Evolutionary conservation across 2,113 vertebrate species (phyloP), one percentile per base, ranked within the genome.

Genomic region (Chionomys nivalis): DNA sequence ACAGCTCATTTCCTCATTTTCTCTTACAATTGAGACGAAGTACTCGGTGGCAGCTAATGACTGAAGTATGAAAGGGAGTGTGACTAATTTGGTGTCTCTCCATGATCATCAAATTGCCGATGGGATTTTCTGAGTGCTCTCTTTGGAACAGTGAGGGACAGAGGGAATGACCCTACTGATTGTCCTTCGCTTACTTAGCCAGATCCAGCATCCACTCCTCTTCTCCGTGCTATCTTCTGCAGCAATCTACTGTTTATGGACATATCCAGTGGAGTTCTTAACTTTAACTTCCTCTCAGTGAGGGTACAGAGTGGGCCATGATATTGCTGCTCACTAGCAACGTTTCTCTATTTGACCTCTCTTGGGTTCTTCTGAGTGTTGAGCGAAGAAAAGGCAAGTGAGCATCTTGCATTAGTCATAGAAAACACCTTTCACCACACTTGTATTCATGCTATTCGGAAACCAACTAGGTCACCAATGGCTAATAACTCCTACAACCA

Each of bases 61-160:
- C 92, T 70, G 42, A 72, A 52, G 23, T 87, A 63, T 77, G 31
- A 63, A 19, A 36, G 4, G 31, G 42, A 12, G 28, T 76, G 2
- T 90, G 14, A 65, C 36, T 87, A 90, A 87, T 87, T 11, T 44
- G 75, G 55, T 36, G 12, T 83, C 61, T 70, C n/a, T 0, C 24
- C 24, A 33, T 44, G 55, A 63, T 76, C 79, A 83, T 24, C 23
- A 77, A 49, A 63, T 65, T 96, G 73, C 39, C 82, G 13, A 19
- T 44, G 63, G 63, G 47, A 44, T 81, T 87, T 47, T 79, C 89
- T 89, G 49, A 90, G 75, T 87, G 23, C 23, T 73, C 70, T 92
- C 61, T 85, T 93, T 58, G 33, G 63, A 12, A 52, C 21, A 12
- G 10, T 65, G 61, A 68, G 31, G 24, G n/a, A 26, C 5, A 47